Evolutionary conservation across 2,888 invertebrate species (phyloP), one percentile per base, ranked within the genome.

Genomic region (Eutolmus rufibarbis): DNA sequence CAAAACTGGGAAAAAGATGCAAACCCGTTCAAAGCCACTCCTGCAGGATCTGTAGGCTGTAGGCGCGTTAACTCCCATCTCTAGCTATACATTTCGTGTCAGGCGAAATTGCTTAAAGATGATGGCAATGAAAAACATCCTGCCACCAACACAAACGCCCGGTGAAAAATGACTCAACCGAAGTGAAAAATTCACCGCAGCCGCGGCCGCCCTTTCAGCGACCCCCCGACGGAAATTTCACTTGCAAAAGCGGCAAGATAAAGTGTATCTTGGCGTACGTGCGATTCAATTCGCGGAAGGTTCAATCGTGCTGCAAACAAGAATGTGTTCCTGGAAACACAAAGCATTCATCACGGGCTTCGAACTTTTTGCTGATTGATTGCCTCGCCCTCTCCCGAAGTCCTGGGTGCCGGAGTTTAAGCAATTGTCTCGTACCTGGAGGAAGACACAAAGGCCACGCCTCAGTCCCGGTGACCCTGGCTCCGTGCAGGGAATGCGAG

Each of bases 51-150:
- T 23, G 66, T 40, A 84, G 82, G 82, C 66, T 19, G 66, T 66
- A 84, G 82, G 82, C 66, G 82, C 82, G 66, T 66, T 19, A 57
- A 40, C 34, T 84, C 56, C 57, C 57, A 40, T n/a, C 40, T 7
- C 37, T n/a, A 31, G 66, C 74, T 85, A 51, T 74, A 85, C 74
- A 85, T 85, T 85, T 74, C n/a, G 31, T 85, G 85, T 85, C 85
- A 85, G 74, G n/a, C 43, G 46, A 85, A 85, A 74, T 85, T 85
- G 85, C 85, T 85, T 85, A 85, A 85, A 85, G 85, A 85, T 85
- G 85, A 85, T 85, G 85, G 85, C 74, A 85, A 85, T 85, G 85
- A 85, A 85, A 85, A 85, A 85, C 85, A 85, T 85, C 85, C 85
- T 85, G 85, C 85, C 85, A 85, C 74, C 46, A 46, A 28, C 74